Base-by-base conservation (phyloP, 1,140 invertebrate species). In the Trigoniulus corallinus region DNA sequence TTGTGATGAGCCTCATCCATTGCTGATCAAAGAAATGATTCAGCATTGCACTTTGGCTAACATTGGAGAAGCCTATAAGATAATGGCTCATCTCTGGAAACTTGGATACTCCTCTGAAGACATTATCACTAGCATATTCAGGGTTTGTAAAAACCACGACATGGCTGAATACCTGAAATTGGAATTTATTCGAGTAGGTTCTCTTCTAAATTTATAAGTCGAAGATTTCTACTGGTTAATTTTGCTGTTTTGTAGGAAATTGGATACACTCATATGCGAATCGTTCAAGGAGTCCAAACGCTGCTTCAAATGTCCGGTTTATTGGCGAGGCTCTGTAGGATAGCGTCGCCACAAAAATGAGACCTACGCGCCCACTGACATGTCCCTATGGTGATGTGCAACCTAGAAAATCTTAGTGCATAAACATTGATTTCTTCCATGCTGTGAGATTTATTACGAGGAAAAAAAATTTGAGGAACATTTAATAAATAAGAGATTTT, bases 1-100 rank as follows among this genome's bases (percentile, higher is more conserved):
- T 15, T 99, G 96, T 66, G 96, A 99, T 70, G 94, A 99, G 66
- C 95, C 96, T 0, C 93, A 98, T 74, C 96, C 96, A 4, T 71
- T 95, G 53, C 63, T 94, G 0, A 80, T 99, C 10, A 84, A 86
- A 67, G 79, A 84, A 56, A 97, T 98, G 89, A 68, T 99, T 46
- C 75, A 86, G 50, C 74, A 79, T 59, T 98, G 92, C 68, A 70
- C 74, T 0, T 66, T 81, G 45, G 80, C 80, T 37, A 79, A 96
- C 55, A 82, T 97, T 54, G 79, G 82, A 50, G 81, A 84, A 58
- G 87, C 92, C 1, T 94, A 87, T 61, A 84, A 84, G 67, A 77
- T 91, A 26, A 76, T 97, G 60, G 73, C 78, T 13, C 82, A 91
- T 64, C 70, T 98, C 21, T 94, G 87, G 82, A 81, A 80, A 61